phyloP scores from a whole-genome alignment of 2,888 invertebrate species.

The Drosophila mimica region DNA sequence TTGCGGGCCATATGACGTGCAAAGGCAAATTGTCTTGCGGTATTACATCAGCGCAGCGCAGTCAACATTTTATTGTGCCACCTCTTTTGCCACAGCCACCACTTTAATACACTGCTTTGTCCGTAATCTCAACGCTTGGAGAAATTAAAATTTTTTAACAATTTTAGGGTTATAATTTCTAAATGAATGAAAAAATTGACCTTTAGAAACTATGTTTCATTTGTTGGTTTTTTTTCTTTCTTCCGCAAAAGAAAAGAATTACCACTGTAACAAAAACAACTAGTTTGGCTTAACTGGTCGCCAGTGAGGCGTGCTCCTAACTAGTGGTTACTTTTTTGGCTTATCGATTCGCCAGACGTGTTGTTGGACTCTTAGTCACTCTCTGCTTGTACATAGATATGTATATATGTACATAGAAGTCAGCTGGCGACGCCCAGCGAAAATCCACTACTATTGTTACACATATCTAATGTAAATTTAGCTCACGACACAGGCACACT shows the following conservation, averaged over 20 bases:
- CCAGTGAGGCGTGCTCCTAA: slow-evolving; percentile 46
- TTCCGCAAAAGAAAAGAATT: background rate
- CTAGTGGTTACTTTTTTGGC: slow-evolving; percentile 29
- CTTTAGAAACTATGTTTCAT: background rate
- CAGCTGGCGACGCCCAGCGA: slow-evolving; percentile 65
- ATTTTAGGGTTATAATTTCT: background rate
- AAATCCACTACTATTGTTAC: slow-evolving; percentile 50
- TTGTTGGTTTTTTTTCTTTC: background rate
- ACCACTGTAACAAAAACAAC: slow-evolving; percentile 15
- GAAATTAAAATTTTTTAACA: background rate
- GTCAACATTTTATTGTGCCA: slow-evolving; percentile 70
- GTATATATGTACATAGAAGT: slow-evolving; percentile 30
- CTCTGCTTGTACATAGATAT: background rate
- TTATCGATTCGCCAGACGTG: slow-evolving; percentile 69
- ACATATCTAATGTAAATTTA: slow-evolving; percentile 53
- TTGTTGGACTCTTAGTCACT: slow-evolving; percentile 54
- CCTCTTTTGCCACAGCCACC: slow-evolving; percentile 49
- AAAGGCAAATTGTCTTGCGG: slow-evolving; percentile 75
- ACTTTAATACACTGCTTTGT: slow-evolving; percentile 7
- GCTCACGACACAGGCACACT: slow-evolving; percentile 35
- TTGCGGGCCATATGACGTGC: slow-evolving; percentile 64
- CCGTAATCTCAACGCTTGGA: background rate
- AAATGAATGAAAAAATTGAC: background rate
- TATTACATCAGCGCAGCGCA: slow-evolving; percentile 75
- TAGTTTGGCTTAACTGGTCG: slow-evolving; percentile 45